phyloP scores from a whole-genome alignment of 2,797 vertebrate species.

The Spondyliosoma cantharus region DNA sequence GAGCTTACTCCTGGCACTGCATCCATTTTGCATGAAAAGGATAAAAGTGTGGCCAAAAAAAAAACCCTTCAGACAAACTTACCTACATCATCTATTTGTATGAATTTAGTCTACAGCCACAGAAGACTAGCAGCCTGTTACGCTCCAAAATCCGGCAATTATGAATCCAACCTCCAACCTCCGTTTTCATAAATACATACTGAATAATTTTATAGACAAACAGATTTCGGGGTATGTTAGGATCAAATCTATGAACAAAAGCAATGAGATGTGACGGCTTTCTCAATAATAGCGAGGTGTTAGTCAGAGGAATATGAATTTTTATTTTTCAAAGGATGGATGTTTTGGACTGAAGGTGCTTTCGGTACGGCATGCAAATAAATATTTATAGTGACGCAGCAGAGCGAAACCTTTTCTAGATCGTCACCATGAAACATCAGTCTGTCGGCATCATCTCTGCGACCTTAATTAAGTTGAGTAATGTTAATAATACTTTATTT shows the following conservation, averaged over 20 bases:
- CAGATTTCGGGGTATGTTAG: neutral
- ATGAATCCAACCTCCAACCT: neutral
- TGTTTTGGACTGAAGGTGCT: neutral
- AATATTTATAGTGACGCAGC: neutral
- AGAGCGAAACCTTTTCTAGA: constrained; percentile 5
- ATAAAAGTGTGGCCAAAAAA: constrained; percentile 2
- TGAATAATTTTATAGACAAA: neutral
- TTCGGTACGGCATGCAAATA: neutral
- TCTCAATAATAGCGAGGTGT: neutral
- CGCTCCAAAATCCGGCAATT: neutral
- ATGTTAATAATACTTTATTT: constrained; percentile 28
- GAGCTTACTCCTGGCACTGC: neutral
- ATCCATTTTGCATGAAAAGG: neutral
- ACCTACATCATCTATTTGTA: neutral
- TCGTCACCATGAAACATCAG: neutral
- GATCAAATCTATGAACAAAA: neutral
- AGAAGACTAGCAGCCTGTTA: neutral
- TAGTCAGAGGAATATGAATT: neutral
- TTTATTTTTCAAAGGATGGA: neutral
- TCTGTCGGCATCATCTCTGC: constrained; percentile 10
- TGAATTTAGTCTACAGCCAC: neutral
- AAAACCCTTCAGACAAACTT: constrained; percentile 1
- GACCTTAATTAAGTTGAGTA: constrained; percentile 49
- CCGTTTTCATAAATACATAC: neutral
- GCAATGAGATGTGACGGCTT: neutral